Conservation (phyloP, 1,140 invertebrate genomes). For the Grapholita molesta region DNA sequence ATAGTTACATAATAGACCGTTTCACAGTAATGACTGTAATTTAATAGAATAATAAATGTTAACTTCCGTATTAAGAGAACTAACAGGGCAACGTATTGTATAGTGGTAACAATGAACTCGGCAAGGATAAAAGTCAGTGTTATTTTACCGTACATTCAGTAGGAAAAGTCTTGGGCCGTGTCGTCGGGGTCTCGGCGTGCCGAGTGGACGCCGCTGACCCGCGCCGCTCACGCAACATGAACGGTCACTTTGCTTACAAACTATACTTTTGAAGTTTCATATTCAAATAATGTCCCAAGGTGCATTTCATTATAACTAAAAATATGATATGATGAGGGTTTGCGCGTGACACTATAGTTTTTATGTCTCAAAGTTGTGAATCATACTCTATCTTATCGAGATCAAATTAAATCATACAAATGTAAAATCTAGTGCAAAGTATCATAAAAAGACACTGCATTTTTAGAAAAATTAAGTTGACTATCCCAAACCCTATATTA, state of each 20-base stretch:
- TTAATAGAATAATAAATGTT: conserved; percentile 75
- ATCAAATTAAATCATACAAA: no score
- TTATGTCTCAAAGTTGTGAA: no score
- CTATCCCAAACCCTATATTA: no score
- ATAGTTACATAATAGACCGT: conserved; percentile 12
- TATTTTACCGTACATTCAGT: conserved; percentile 61
- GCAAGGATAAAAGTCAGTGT: conserved; percentile 55
- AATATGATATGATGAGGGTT: no score
- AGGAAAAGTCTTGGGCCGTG: conserved; percentile 36
- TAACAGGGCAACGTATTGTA: conserved; percentile 64
- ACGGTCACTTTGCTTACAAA: neutral
- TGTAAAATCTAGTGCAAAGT: no score
- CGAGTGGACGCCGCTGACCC: neutral
- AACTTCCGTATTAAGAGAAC: conserved; percentile 71
- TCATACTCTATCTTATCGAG: no score
- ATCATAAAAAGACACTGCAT: no score
- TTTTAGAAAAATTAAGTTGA: no score
- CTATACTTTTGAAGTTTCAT: neutral
- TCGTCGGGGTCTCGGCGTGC: conserved; percentile 8
- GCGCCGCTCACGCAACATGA: conserved; percentile 33
- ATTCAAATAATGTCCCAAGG: neutral
- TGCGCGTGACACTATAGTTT: no score
- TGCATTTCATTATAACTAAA: no score
- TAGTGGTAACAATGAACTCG: conserved; percentile 62
- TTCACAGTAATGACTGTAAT: conserved; percentile 51